These are phyloP conservation scores for Trachurus trachurus DNA, from an alignment of 2,797 vertebrate genomes.

Conservation along the genomic window DNA sequence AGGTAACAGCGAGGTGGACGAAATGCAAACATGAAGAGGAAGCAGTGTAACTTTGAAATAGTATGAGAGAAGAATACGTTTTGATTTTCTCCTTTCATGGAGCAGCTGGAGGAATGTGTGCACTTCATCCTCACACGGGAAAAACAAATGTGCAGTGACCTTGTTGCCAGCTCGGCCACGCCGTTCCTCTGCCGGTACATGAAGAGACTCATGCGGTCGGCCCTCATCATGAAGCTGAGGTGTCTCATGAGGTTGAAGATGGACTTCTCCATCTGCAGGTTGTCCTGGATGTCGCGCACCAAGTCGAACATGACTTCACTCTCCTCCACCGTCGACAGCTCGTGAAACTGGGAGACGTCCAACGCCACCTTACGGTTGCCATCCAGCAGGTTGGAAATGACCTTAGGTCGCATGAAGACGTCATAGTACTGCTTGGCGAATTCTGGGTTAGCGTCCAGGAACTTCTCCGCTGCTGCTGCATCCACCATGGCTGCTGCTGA, in stretches of 20 bases:
- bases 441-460: slow-evolving; percentile 89
- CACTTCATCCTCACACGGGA: too few relatives aligned
- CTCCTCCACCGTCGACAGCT: slow-evolving; percentile 86
- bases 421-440: slow-evolving; percentile 92
- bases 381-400: slow-evolving; percentile 88
- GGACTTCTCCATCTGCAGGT: slow-evolving; percentile 89
- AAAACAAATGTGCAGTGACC: slow-evolving; percentile 40
- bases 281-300: slow-evolving; percentile 91
- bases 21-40: background rate
- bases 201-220: slow-evolving; percentile 92
- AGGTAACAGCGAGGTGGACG: background rate
- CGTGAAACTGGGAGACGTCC: slow-evolving; percentile 83
- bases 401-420: slow-evolving; percentile 82
- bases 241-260: slow-evolving; percentile 91
- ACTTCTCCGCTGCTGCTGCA: slow-evolving; percentile 89
- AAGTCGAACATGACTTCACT: slow-evolving; percentile 93
- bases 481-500: slow-evolving; percentile 84
- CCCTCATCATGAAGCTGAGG: slow-evolving; percentile 88
- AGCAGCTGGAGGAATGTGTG: background rate
- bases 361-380: slow-evolving; percentile 73
- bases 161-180: slow-evolving; percentile 90
- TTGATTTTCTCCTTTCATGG: background rate
- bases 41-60: background rate
- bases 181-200: slow-evolving; percentile 92
- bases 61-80: background rate